phyloP scores from a whole-genome alignment of 2,888 invertebrate species.

The Drosophila fulvimacula region DNA sequence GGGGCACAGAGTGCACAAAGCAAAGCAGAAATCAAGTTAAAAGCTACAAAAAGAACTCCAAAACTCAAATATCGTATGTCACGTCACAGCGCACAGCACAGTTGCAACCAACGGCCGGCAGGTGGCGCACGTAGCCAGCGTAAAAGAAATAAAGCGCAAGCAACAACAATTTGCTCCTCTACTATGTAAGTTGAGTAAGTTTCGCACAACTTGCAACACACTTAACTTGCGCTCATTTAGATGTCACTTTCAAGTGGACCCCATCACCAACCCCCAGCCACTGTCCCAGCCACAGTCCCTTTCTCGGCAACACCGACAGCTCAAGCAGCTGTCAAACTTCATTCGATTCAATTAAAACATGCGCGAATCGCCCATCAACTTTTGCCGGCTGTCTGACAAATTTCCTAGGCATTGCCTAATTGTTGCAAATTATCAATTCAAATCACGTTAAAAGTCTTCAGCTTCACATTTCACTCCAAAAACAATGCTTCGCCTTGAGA shows the following conservation, averaged over 20 bases:
- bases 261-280: background rate
- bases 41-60: constrained; percentile 40
- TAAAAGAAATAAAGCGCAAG: constrained; percentile 11
- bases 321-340: constrained; percentile 55
- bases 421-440: constrained; percentile 78
- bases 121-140: constrained; percentile 49
- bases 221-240: constrained; percentile 42
- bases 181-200: constrained; percentile 34
- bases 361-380: constrained; percentile 37
- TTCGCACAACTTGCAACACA: constrained; percentile 27
- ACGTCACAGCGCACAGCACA: constrained; percentile 29
- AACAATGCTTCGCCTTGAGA: background rate
- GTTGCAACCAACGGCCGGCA: constrained; percentile 35
- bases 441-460: constrained; percentile 66
- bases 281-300: background rate
- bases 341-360: constrained; percentile 72
- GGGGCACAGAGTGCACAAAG: constrained; percentile 40
- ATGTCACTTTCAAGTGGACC: constrained; percentile 40
- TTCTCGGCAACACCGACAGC: background rate
- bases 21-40: constrained; percentile 59
- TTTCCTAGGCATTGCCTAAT: constrained; percentile 59
- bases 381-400: constrained; percentile 48
- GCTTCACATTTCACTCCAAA: constrained; percentile 18
- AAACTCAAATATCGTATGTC: constrained; percentile 70
- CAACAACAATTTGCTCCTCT: constrained; percentile 6